phyloP scores from a whole-genome alignment of 1,140 invertebrate genomes.

The Drosophila santomea region DNA sequence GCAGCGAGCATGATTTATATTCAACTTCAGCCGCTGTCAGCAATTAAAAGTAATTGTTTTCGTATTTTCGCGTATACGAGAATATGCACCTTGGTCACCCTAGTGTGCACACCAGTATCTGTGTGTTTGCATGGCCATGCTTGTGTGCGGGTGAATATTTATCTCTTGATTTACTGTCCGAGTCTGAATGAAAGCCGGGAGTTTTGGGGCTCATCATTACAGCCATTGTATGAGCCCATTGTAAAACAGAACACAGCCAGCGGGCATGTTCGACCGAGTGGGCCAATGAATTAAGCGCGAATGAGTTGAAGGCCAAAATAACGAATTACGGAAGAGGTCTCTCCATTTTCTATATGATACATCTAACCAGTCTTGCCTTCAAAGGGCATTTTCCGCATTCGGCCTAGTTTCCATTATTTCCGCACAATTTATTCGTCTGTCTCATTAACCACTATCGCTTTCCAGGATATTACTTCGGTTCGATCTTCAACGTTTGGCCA shows the following conservation, averaged over 20 bases:
- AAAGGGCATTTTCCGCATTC: background rate
- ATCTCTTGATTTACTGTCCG: constrained; percentile 79
- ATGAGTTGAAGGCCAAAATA: background rate
- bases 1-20: background rate
- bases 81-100: background rate
- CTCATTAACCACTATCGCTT: background rate
- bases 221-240: constrained; percentile 28
- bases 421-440: background rate
- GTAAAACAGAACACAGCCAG: background rate
- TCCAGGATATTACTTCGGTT: constrained; percentile 28
- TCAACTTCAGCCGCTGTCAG: background rate
- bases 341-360: background rate
- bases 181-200: constrained; percentile 10
- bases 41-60: background rate
- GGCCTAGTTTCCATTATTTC: background rate
- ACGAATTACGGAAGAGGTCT: background rate
- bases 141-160: constrained; percentile 46
- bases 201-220: constrained; percentile 51
- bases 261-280: constrained; percentile 5
- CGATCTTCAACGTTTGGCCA: background rate
- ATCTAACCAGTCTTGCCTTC: background rate
- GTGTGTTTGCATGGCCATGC: constrained; percentile 6
- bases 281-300: background rate
- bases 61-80: background rate
- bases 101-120: constrained; percentile 20